phyloP scores from a whole-genome alignment of 2,113 vertebrate species.

The Abramis brama region DNA sequence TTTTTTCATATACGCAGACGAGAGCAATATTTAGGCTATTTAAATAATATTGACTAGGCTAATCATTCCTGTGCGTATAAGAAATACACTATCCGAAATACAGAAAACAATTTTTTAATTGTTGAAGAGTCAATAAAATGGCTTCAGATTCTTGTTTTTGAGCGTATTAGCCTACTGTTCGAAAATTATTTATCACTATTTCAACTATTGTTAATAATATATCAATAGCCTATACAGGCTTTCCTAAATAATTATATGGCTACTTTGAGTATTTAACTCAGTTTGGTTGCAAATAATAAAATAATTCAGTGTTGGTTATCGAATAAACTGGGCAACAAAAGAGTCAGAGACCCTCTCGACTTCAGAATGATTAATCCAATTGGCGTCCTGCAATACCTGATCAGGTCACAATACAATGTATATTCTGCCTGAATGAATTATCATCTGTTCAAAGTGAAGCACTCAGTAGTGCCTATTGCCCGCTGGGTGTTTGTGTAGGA shows the following conservation, averaged over 20 bases:
- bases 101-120: not conserved
- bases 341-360: not conserved
- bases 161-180: not conserved
- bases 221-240: too few relatives aligned
- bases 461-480: constrained; percentile 32
- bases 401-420: constrained; percentile 67
- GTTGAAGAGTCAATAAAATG: not conserved
- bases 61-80: not conserved
- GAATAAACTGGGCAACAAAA: not conserved
- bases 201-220: not conserved
- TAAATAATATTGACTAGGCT: not conserved
- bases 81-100: not conserved
- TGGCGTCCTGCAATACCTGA: constrained; percentile 71
- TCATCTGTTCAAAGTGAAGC: constrained; percentile 65
- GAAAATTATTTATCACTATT: not conserved
- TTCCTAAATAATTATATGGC: too few relatives aligned
- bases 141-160: not conserved
- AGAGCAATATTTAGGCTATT: constrained; percentile 42
- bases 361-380: constrained; percentile 71
- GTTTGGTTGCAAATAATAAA: not conserved
- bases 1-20: constrained; percentile 47
- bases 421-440: constrained; percentile 76
- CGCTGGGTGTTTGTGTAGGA: constrained; percentile 65
- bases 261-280: not conserved
- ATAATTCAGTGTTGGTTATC: constrained; percentile 5